Evolutionary conservation across 2,888 invertebrate species (phyloP), one percentile per base, ranked within the genome.

Genomic region (Sympetrum striolatum): DNA sequence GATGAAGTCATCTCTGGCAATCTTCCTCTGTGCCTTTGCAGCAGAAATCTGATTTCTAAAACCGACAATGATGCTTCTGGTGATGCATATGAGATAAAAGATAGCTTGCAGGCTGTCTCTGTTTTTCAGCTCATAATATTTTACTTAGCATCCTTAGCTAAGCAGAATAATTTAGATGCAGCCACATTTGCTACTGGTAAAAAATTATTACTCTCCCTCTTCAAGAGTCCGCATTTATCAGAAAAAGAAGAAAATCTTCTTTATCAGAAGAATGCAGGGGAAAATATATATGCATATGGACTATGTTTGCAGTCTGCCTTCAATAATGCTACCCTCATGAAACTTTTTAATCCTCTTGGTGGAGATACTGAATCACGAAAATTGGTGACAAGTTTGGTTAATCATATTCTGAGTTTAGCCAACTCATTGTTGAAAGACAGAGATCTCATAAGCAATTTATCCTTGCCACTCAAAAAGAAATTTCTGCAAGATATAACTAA

Each of bases 311-410:
- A n/a, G 8, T 60, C 86, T 60, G 58, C 48, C 10, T 64, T 60
- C 5, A 22, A 37, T 86, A 86, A 86, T 86, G n/a, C 86, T 14
- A 31, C 10, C 6, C 14, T 86, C 10, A 14, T 86, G 12, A 60
- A 86, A 22, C 22, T 86, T 35, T 86, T 86, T 37, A 37, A 86
- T 12, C 86, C 86, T n/a, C 37, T 86, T n/a, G 86, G 60, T n/a
- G 60, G 86, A n/a, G 2, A 31, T 64, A 37, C 4, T 3, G 37
- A 31, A 22, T 37, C 37, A 6, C 5, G 10, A 37, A 86, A 14
- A 14, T n/a, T 37, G 12, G 39, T 86, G n/a, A 86, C 86, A 12
- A 31, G 35, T 6, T 37, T 86, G n/a, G 37, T 86, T 12, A 37
- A 22, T 10, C 60, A 60, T 2, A 35, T 60, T 86, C 64, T 86